Evolutionary conservation across 2,888 invertebrate genomes (phyloP).

Genomic region (Lepidocyrtinus sp.): DNA sequence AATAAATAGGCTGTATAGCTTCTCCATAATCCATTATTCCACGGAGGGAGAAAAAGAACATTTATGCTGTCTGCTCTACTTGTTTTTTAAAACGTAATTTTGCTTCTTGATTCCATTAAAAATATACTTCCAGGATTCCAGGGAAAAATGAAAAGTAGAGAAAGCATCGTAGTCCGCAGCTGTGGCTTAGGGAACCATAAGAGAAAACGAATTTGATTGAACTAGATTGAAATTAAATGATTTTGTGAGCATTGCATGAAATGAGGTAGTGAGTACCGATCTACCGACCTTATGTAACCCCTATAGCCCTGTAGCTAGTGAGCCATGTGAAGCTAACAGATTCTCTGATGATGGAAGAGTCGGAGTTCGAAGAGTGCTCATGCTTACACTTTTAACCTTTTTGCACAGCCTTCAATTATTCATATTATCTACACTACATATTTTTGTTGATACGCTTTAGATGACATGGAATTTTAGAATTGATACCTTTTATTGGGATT

Average conservation of each 20-base stretch:
- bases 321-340: no score
- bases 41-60: background rate
- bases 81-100: background rate
- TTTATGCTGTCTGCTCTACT: background rate
- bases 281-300: no score
- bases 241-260: conserved; percentile 10
- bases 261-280: conserved; percentile 25
- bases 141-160: background rate
- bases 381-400: conserved; percentile 16
- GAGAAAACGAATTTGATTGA: conserved; percentile 37
- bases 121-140: conserved; percentile 1
- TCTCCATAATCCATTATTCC: conserved; percentile 3
- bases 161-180: no score
- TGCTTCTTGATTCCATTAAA: conserved; percentile 27
- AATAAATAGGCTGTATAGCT: no score
- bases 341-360: no score
- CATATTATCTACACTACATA: conserved; percentile 24
- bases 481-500: background rate
- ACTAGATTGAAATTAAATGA: conserved; percentile 44
- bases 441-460: conserved; percentile 49
- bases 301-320: no score
- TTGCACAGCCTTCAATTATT: conserved; percentile 38
- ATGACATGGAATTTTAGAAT: no score
- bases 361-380: conserved; percentile 13
- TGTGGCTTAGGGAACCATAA: background rate